Percentiles rank a stretch among this genome's conserved stretches.
Conservation (phyloP, 2,113 vertebrate genomes). For the Muscicapa adusta region DNA sequence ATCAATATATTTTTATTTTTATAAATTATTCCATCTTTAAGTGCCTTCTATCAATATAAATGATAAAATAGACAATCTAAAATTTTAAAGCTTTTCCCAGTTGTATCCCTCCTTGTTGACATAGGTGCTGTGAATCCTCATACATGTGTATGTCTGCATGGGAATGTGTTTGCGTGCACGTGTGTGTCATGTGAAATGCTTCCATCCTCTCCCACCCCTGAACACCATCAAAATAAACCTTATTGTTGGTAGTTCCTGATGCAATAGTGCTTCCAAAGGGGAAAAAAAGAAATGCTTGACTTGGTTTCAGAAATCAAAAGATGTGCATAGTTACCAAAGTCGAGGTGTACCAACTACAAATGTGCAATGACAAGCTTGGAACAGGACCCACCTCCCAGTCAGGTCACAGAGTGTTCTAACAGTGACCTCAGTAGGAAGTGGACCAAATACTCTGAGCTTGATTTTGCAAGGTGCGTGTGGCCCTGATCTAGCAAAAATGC, state of each 20-base stretch:
- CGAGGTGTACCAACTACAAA: slow-evolving; percentile 74
- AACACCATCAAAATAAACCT: slow-evolving; percentile 47
- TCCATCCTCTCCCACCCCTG: slow-evolving; percentile 59
- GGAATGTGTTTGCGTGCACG: neutral
- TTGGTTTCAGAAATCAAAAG: slow-evolving; percentile 70
- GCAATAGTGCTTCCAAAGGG: slow-evolving; percentile 48
- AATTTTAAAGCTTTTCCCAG: slow-evolving; percentile 75
- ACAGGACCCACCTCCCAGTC: slow-evolving; percentile 15
- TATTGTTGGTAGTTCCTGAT: slow-evolving; percentile 56
- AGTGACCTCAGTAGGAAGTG: slow-evolving; percentile 31
- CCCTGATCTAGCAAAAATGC: slow-evolving; percentile 30
- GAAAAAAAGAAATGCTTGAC: slow-evolving; percentile 62
- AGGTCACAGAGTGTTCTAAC: slow-evolving; percentile 34
- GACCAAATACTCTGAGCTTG: slow-evolving; percentile 26
- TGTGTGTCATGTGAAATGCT: slow-evolving; percentile 52
- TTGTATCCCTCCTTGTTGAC: slow-evolving; percentile 72
- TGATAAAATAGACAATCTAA: slow-evolving; percentile 87
- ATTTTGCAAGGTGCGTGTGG: slow-evolving; percentile 49
- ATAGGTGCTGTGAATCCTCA: slow-evolving; percentile 72
- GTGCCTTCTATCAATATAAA: slow-evolving; percentile 86
- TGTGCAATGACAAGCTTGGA: slow-evolving; percentile 70
- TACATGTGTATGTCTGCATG: neutral
- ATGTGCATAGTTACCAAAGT: slow-evolving; percentile 82
- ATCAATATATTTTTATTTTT: slow-evolving; percentile 85
- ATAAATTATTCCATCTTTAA: slow-evolving; percentile 88